Evolutionary conservation across 1,140 invertebrate species (phyloP).

Genomic region (Forficula auricularia): DNA sequence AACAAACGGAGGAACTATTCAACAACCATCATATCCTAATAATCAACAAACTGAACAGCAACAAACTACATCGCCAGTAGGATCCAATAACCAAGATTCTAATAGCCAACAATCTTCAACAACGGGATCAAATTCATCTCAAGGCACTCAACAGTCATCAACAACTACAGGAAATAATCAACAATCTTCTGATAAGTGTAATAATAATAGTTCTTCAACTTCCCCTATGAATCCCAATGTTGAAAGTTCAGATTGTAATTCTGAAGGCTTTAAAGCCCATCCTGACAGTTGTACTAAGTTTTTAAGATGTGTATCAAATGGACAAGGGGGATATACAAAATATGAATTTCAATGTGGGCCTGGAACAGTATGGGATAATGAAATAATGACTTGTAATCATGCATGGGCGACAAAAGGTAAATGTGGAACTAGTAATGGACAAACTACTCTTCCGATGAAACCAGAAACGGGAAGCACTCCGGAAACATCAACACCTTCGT

Average conservation of each 20-base stretch:
- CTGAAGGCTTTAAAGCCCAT: slow-evolving; percentile 29
- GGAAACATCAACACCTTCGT: slow-evolving; percentile 4
- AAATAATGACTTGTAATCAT: slow-evolving; percentile 40
- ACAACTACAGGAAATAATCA: background rate
- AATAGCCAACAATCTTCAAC: slow-evolving; percentile 4
- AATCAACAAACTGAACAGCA: background rate
- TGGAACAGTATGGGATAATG: slow-evolving; percentile 44
- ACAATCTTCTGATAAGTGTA: no score
- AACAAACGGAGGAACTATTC: background rate
- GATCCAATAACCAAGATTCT: no score
- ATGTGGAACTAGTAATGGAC: background rate
- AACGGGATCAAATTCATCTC: background rate
- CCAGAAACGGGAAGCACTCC: no score
- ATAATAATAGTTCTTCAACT: no score
- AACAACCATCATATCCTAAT: no score
- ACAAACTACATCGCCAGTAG: slow-evolving; percentile 2
- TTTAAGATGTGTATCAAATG: slow-evolving; percentile 44
- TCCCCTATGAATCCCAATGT: slow-evolving; percentile 1
- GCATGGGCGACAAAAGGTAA: slow-evolving; percentile 28
- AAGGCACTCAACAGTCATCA: slow-evolving; percentile 1
- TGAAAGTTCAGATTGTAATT: slow-evolving; percentile 7
- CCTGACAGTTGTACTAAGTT: slow-evolving; percentile 43
- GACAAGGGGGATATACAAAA: slow-evolving; percentile 32
- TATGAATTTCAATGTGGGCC: slow-evolving; percentile 45
- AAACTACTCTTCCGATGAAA: no score